These are phyloP conservation scores for Drosophila tani DNA, from an alignment of 1,140 invertebrate species.

Conservation along the genomic window DNA sequence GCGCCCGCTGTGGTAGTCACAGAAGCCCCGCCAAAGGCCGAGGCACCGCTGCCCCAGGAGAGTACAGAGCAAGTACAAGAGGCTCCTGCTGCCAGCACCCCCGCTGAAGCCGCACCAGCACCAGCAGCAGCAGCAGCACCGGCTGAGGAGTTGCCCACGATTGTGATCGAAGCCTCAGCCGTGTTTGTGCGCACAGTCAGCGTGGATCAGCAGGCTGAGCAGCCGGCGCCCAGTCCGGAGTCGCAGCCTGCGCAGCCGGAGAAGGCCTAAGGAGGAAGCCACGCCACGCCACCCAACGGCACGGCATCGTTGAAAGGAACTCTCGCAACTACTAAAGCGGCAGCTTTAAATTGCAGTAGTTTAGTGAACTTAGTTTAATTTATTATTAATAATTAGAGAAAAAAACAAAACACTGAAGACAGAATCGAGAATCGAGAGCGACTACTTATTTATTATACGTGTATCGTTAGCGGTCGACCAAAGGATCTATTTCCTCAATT, in stretches of 20 bases:
- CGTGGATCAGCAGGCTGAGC: conserved; percentile 58
- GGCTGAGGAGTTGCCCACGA: conserved; percentile 48
- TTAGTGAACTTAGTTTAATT: conserved; percentile 74
- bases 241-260: conserved; percentile 16
- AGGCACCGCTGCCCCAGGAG: conserved; percentile 2
- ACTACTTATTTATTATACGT: conserved; percentile 36
- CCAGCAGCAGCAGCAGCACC: conserved; percentile 7
- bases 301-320: conserved; percentile 47
- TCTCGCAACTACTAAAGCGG: conserved; percentile 79
- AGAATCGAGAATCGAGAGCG: conserved; percentile 36
- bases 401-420: conserved; percentile 71
- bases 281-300: neutral
- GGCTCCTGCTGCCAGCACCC: conserved; percentile 5
- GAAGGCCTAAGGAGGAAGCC: neutral
- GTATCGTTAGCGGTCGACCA: conserved; percentile 34
- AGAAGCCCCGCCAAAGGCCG: neutral
- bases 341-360: conserved; percentile 81
- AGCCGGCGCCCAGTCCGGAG: conserved; percentile 19
- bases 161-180: conserved; percentile 66
- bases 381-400: conserved; percentile 75
- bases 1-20: conserved; percentile 19
- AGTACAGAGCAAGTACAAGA: conserved; percentile 1
- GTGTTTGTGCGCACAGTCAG: conserved; percentile 68
- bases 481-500: conserved; percentile 40
- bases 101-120: conserved; percentile 9